Evolutionary conservation across 2,113 vertebrate genomes (phyloP).

Genomic region (Falcunculus frontatus): DNA sequence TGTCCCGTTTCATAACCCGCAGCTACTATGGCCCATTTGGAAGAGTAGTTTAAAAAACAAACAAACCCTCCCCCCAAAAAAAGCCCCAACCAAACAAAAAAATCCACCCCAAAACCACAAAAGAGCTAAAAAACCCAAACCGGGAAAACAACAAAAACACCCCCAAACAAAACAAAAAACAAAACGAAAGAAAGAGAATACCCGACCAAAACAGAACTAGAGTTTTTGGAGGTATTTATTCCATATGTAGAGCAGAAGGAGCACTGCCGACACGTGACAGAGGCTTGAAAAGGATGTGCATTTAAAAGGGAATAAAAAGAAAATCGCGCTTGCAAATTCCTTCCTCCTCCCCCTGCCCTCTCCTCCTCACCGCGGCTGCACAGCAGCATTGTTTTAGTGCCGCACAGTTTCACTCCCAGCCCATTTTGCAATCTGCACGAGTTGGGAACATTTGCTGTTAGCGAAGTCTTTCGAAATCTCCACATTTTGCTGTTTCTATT

Average conservation of each 20-base stretch:
- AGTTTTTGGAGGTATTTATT: conserved; percentile 65
- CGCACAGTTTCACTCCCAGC: conserved; percentile 42
- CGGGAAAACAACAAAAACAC: neutral
- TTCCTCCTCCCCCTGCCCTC: conserved; percentile 34
- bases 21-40: conserved; percentile 40
- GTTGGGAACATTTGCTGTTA: conserved; percentile 39
- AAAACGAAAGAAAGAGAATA: neutral
- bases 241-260: conserved; percentile 58
- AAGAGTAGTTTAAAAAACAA: conserved; percentile 30
- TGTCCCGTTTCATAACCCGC: conserved; percentile 72
- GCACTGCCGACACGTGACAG: conserved; percentile 58
- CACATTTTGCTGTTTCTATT: conserved; percentile 33
- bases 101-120: neutral
- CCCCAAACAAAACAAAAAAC: neutral
- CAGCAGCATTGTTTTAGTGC: conserved; percentile 54
- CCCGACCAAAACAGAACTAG: conserved; percentile 56
- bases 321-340: conserved; percentile 44
- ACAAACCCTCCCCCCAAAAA: neutral
- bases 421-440: conserved; percentile 71
- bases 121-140: neutral
- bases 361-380: conserved; percentile 25
- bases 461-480: conserved; percentile 71
- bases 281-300: conserved; percentile 58
- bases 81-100: neutral
- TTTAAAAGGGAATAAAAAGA: conserved; percentile 49